Evolutionary conservation across 1,140 invertebrate genomes (phyloP).

Genomic region (Lepidurus couesii): DNA sequence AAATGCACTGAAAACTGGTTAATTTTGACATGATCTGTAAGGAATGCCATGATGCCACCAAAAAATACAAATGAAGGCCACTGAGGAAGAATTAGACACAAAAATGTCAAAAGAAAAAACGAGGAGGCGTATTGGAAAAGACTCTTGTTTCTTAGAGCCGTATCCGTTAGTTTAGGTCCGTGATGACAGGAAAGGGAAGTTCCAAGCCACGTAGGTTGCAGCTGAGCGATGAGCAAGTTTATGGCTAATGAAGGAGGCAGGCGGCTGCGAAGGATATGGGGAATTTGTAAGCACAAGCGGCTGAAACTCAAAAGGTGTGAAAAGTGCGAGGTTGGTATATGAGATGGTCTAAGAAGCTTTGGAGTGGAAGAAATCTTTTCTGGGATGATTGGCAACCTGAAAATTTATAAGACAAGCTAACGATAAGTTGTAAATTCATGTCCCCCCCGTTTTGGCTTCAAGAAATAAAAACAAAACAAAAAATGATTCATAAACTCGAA

Average conservation of each 20-base stretch:
- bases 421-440: not conserved
- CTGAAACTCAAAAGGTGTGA: not conserved
- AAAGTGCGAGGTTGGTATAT: not conserved
- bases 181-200: not conserved
- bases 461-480: no score
- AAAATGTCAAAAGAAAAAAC: no score
- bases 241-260: constrained; percentile 2
- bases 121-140: no score
- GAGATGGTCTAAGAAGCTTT: not conserved
- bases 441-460: not conserved
- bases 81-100: no score
- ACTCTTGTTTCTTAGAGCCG: no score
- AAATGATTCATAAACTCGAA: not conserved
- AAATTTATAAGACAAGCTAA: not conserved
- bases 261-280: not conserved
- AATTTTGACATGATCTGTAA: no score
- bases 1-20: no score
- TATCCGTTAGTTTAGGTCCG: not conserved
- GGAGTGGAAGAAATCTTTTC: not conserved
- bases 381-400: not conserved
- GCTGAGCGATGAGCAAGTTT: constrained; percentile 3
- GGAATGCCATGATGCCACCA: no score
- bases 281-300: not conserved
- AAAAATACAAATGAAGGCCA: no score
- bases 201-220: not conserved